Evolutionary conservation across 2,797 vertebrate species (phyloP).

Genomic region (Peromyscus eremicus): DNA sequence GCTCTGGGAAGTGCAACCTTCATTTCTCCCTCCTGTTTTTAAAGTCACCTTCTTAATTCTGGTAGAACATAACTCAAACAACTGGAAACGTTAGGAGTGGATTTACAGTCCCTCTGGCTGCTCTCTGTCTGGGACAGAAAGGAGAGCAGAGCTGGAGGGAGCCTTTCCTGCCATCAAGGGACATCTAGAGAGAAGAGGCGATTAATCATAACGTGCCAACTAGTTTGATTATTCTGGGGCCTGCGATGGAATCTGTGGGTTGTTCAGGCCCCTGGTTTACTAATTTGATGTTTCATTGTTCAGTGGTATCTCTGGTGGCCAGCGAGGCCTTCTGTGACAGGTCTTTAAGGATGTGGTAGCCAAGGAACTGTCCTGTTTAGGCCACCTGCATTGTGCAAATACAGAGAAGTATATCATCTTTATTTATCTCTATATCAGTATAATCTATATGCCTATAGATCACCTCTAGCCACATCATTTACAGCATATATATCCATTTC

Average conservation of each 20-base stretch:
- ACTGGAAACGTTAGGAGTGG: constrained; percentile 76
- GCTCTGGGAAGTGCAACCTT: constrained; percentile 73
- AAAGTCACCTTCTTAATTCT: constrained; percentile 81
- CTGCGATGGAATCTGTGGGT: constrained; percentile 49
- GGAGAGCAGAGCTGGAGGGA: constrained; percentile 70
- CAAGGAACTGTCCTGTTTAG: background rate
- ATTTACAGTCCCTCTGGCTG: constrained; percentile 82
- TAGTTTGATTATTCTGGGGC: constrained; percentile 79
- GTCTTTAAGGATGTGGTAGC: background rate
- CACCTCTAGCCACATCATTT: background rate
- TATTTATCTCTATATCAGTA: background rate
- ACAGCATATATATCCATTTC: background rate
- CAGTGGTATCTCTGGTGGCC: background rate
- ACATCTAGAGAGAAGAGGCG: constrained; percentile 71
- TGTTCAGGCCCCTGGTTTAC: constrained; percentile 22
- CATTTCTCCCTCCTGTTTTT: constrained; percentile 83
- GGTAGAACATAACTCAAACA: constrained; percentile 78
- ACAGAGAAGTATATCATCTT: background rate
- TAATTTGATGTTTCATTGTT: constrained; percentile 3
- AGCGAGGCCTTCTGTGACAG: background rate
- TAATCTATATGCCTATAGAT: background rate
- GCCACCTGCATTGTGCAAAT: constrained; percentile 31
- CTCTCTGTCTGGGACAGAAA: constrained; percentile 76
- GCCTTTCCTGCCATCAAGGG: constrained; percentile 82
- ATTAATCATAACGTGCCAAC: constrained; percentile 81